Evolutionary conservation across 2,797 vertebrate species (phyloP), one percentile per base, ranked within the genome.

Genomic region (Eidolon dupreanum): DNA sequence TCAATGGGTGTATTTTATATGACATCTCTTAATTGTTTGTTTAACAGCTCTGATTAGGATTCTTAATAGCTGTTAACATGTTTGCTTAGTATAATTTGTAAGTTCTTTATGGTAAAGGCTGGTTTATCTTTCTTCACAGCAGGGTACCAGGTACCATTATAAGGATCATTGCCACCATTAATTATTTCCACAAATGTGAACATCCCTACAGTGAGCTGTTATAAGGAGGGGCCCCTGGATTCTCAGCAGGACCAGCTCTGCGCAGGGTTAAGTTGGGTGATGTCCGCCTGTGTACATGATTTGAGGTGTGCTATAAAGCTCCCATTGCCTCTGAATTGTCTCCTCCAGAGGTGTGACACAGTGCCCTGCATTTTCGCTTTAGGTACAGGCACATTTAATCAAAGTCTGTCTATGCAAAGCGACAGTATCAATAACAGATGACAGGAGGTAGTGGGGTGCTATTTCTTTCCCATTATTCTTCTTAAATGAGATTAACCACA

Each of bases 11-110:
- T 73, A 55, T 92, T 96, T 96, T 94, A 94, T 82, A 95, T 94
- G 91, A 85, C 61, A 96, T 85, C 46, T 93, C 95, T 85, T 97
- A 97, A 97, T 95, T 96, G 89, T 97, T 96, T 97, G 91, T 95
- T 96, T 97, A 96, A 95, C 71, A 92, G 90, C 92, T 96, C 90
- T 94, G 94, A 97, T 97, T 96, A 93, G 93, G 88, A 92, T 86
- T 77, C 90, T 90, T 96, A 96, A 95, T 95, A 94, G 94, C 92
- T 85, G 68, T 78, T 94, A 95, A 84, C 74, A 59, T 85, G 51
- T 92, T 97, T 97, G 87, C 90, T 96, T 83, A 88, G 84, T 82
- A 90, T 95, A 97, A 97, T 96, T 82, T 96, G 94, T 93, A 93
- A 94, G 20, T 95, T 97, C 89, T 96, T 97, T 91, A 90, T 81